Evolutionary conservation across 1,140 invertebrate genomes (phyloP).

Genomic region (Drosophila lowei): DNA sequence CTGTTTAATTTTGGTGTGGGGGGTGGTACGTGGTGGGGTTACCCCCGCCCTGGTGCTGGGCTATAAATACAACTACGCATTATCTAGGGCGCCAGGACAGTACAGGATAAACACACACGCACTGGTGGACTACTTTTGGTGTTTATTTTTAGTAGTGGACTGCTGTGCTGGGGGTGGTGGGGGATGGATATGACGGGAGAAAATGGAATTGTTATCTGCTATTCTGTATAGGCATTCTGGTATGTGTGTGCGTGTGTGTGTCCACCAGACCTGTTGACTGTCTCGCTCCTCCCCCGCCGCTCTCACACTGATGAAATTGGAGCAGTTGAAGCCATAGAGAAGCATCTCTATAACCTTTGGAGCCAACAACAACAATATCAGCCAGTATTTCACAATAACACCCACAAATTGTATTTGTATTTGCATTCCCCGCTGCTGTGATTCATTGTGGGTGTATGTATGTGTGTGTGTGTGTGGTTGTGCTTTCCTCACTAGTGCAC

Average conservation of each 20-base stretch:
- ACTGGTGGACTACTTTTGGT: not conserved
- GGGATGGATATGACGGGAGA: not conserved
- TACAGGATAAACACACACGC: constrained; percentile 3
- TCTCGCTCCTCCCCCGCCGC: not conserved
- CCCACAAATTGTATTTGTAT: constrained; percentile 20
- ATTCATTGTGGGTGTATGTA: not conserved
- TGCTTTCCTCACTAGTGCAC: no score
- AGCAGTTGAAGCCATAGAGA: constrained; percentile 35
- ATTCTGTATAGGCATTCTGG: not conserved
- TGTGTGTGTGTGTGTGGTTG: not conserved
- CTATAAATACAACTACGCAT: constrained; percentile 55
- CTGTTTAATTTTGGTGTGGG: no score
- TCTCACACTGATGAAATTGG: not conserved
- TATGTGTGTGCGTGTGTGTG: constrained; percentile 15
- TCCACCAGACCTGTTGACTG: constrained; percentile 58
- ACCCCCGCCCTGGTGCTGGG: constrained; percentile 7
- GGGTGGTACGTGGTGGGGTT: not conserved
- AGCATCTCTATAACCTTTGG: constrained; percentile 16
- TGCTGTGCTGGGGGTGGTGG: not conserved
- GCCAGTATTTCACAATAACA: constrained; percentile 42
- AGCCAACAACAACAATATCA: constrained; percentile 13
- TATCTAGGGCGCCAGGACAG: constrained; percentile 41
- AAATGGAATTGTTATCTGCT: constrained; percentile 5
- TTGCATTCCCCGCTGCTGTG: not conserved
- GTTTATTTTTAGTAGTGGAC: constrained; percentile 23